These are phyloP conservation scores for Zapornia atra DNA, from an alignment of 2,113 vertebrate genomes.

Conservation along the genomic window DNA sequence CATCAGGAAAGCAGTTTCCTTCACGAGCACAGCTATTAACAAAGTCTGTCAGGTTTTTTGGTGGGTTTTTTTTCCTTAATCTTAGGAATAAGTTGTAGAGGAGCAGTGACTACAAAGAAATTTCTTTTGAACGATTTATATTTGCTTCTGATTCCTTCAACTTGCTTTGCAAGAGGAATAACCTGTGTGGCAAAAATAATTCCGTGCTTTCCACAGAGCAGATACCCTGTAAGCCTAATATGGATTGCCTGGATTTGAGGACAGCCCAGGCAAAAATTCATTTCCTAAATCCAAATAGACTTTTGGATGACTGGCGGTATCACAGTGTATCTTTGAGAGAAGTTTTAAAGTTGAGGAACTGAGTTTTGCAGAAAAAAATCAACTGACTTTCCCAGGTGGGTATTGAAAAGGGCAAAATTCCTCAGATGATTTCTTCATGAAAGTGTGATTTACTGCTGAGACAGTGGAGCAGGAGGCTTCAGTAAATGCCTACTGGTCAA, in stretches of 20 bases:
- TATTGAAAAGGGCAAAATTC: background rate
- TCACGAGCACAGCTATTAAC: too few relatives aligned
- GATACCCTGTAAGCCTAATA: background rate
- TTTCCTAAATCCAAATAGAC: constrained; percentile 50
- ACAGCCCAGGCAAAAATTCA: background rate
- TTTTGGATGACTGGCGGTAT: background rate
- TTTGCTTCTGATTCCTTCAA: background rate
- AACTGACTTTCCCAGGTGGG: background rate
- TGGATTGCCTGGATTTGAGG: constrained; percentile 26
- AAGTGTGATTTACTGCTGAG: background rate
- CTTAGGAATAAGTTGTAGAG: background rate
- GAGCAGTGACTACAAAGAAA: background rate
- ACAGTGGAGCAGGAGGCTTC: background rate
- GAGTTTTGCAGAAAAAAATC: background rate
- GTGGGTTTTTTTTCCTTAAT: background rate
- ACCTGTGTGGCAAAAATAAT: background rate
- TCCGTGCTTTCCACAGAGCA: background rate
- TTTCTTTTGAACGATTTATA: background rate
- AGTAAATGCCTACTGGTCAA: background rate
- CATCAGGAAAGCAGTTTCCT: background rate
- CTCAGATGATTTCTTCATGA: background rate
- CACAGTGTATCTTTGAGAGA: background rate
- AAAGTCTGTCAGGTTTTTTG: too few relatives aligned
- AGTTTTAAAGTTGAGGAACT: background rate
- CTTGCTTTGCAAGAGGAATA: background rate